phyloP scores from a whole-genome alignment of 2,113 vertebrate species.

The Salminus brasiliensis region DNA sequence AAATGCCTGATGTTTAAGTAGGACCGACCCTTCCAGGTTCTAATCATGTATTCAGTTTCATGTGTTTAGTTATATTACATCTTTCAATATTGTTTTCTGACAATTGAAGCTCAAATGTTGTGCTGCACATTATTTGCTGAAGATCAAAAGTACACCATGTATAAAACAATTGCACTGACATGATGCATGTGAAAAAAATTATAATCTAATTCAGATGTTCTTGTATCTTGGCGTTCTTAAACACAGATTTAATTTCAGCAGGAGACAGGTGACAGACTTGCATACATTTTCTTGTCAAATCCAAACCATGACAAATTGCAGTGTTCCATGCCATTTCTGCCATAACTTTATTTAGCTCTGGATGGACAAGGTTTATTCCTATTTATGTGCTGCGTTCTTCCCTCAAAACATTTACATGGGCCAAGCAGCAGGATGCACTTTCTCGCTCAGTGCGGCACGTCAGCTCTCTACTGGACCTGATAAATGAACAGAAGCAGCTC shows the following conservation, averaged over 20 bases:
- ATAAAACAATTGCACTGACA: not conserved
- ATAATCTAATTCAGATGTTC: not conserved
- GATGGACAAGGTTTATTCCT: conserved; percentile 67
- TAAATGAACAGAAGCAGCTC: conserved; percentile 49
- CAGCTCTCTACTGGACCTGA: conserved; percentile 49
- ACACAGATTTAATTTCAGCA: not conserved
- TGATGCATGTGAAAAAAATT: not conserved
- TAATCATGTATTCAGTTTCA: too few relatives aligned
- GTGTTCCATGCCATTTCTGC: conserved; percentile 62
- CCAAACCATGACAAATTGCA: conserved; percentile 64
- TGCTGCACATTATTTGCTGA: too few relatives aligned
- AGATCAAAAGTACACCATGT: too few relatives aligned
- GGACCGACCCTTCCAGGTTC: too few relatives aligned
- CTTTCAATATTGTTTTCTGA: too few relatives aligned
- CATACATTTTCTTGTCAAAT: conserved; percentile 58
- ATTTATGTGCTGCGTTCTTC: conserved; percentile 60
- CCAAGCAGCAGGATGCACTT: conserved; percentile 38
- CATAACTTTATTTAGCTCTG: conserved; percentile 63
- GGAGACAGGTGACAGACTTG: conserved; percentile 48
- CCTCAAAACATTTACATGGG: conserved; percentile 49
- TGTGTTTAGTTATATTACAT: too few relatives aligned
- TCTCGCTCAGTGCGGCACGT: conserved; percentile 38
- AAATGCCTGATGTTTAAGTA: too few relatives aligned
- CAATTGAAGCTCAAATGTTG: too few relatives aligned
- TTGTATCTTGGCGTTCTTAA: not conserved